phyloP scores from a whole-genome alignment of 2,113 vertebrate species.

The Maccullochella peelii region DNA sequence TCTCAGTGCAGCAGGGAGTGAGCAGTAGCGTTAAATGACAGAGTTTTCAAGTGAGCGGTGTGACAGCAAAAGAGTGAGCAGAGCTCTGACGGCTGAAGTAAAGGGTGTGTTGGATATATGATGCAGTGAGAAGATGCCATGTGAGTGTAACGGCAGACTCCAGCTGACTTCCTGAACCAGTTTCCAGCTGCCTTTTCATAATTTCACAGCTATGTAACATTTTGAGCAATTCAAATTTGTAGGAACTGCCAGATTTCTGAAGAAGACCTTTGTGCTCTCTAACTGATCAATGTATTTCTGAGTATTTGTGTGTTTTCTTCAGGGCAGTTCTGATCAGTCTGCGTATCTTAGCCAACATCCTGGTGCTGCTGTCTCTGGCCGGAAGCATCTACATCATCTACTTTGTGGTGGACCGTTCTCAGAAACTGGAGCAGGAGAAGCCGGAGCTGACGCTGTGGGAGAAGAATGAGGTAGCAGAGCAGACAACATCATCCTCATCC shows the following conservation, averaged over 20 bases:
- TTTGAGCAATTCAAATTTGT: neutral
- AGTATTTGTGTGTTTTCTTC: neutral
- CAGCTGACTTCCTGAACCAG: neutral
- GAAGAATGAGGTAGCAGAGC: conserved; percentile 92
- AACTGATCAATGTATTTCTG: neutral
- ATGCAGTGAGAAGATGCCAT: neutral
- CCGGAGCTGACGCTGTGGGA: conserved; percentile 96
- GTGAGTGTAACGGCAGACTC: neutral
- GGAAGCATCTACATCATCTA: conserved; percentile 99
- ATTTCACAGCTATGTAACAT: neutral
- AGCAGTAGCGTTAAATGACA: too few relatives aligned
- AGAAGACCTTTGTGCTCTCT: neutral
- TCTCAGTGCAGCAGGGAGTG: neutral
- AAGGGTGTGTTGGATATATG: neutral
- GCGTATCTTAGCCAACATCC: conserved; percentile 93
- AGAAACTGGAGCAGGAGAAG: conserved; percentile 91
- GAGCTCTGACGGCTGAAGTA: too few relatives aligned
- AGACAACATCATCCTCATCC: conserved; percentile 26
- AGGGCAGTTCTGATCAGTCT: conserved; percentile 95
- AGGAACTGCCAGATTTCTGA: neutral
- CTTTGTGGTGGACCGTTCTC: conserved; percentile 97
- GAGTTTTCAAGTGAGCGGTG: too few relatives aligned
- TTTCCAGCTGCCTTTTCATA: neutral
- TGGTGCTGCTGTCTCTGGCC: conserved; percentile 95
- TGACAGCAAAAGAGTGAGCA: too few relatives aligned